phyloP scores from a whole-genome alignment of 2,888 invertebrate genomes.

The Xanthostigma xanthostigma region DNA sequence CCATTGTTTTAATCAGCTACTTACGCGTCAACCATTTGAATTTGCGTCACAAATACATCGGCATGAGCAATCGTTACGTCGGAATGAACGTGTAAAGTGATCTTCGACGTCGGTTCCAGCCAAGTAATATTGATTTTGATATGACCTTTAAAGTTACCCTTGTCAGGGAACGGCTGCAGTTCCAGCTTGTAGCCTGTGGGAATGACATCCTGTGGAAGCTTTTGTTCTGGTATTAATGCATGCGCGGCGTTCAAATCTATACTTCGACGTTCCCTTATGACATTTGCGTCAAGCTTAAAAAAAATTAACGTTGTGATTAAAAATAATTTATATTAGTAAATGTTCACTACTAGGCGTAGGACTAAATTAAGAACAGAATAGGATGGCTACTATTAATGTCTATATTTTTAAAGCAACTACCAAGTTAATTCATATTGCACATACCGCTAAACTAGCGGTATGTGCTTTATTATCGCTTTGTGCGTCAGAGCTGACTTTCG shows the following conservation, averaged over 20 bases:
- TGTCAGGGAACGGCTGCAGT: slow-evolving; percentile 48
- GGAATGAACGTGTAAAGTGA: slow-evolving; percentile 49
- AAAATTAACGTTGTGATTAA: background rate
- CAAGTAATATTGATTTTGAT: slow-evolving; percentile 56
- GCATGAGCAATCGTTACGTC: slow-evolving; percentile 42
- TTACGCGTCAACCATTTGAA: slow-evolving; percentile 23
- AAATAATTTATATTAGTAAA: too few relatives aligned
- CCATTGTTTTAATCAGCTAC: slow-evolving; percentile 4
- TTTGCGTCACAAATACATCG: slow-evolving; percentile 30
- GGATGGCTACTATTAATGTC: too few relatives aligned
- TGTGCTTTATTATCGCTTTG: too few relatives aligned
- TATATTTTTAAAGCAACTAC: too few relatives aligned
- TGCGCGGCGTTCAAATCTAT: slow-evolving; percentile 59
- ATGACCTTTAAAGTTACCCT: slow-evolving; percentile 48
- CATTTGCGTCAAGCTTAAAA: background rate
- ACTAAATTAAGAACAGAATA: too few relatives aligned
- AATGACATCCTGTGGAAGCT: slow-evolving; percentile 43
- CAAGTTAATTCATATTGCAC: too few relatives aligned
- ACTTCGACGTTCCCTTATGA: slow-evolving; percentile 35
- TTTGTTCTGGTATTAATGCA: slow-evolving; percentile 43
- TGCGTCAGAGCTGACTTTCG: too few relatives aligned
- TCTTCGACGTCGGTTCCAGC: slow-evolving; percentile 41
- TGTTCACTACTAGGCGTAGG: too few relatives aligned
- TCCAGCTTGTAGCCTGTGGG: slow-evolving; percentile 52
- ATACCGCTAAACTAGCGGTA: too few relatives aligned